These are phyloP conservation scores for Aphaenogaster ashmeadi DNA, from an alignment of 1,140 invertebrate species.

Conservation along the genomic window DNA sequence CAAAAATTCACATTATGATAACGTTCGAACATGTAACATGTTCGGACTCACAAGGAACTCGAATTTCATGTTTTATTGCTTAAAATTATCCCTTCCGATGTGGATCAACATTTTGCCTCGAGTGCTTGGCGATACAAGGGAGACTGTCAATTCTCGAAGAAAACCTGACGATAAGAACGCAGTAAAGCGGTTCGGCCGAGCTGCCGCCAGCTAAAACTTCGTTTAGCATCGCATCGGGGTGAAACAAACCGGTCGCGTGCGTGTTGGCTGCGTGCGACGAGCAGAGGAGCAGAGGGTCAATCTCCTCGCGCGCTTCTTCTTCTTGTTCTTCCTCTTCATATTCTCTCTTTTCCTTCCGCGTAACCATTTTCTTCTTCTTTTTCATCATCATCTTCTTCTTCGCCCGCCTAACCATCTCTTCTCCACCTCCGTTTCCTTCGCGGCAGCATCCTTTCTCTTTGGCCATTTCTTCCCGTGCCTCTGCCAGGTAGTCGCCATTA, in stretches of 20 bases:
- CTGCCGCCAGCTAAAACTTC: constrained; percentile 83
- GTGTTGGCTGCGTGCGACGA: constrained; percentile 80
- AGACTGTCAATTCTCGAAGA: constrained; percentile 66
- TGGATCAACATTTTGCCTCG: constrained; percentile 23
- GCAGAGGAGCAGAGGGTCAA: constrained; percentile 84
- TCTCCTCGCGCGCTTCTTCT: constrained; percentile 80
- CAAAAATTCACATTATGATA: constrained; percentile 37
- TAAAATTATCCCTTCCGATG: constrained; percentile 44
- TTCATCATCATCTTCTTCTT: constrained; percentile 70
- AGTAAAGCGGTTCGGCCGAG: constrained; percentile 76
- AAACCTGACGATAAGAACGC: constrained; percentile 62
- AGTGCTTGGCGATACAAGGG: constrained; percentile 30
- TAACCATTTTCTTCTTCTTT: constrained; percentile 74
- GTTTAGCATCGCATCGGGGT: constrained; percentile 84
- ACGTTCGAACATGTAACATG: not conserved
- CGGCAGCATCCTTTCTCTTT: constrained; percentile 61
- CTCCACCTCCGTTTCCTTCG: constrained; percentile 50
- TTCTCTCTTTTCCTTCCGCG: constrained; percentile 76
- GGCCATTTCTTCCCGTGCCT: constrained; percentile 48
- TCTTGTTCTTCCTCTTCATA: constrained; percentile 59
- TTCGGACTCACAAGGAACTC: not conserved
- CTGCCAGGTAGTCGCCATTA: constrained; percentile 44
- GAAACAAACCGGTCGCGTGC: constrained; percentile 86
- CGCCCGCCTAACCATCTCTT: constrained; percentile 49
- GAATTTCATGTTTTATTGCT: constrained; percentile 42